phyloP scores from a whole-genome alignment of 2,113 vertebrate genomes.

The Nanger granti region DNA sequence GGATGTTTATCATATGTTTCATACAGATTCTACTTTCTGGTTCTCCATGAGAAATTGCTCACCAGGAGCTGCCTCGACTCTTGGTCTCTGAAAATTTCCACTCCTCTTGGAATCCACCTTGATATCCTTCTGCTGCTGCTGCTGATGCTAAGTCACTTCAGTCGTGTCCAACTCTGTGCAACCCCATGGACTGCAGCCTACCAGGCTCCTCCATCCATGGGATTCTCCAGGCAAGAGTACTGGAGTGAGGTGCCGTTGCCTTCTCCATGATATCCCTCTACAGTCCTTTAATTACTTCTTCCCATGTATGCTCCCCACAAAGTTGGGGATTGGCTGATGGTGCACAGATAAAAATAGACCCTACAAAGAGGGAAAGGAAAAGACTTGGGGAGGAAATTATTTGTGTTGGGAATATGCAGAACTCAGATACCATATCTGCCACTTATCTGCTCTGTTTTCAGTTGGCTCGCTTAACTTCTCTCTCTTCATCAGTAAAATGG shows the following conservation, averaged over 20 bases:
- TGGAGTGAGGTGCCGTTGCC: too few species aligned
- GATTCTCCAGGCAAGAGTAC: too few species aligned
- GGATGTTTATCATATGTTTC: neutral
- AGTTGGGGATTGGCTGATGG: neutral
- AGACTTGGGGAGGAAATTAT: accelerated
- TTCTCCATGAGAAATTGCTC: neutral
- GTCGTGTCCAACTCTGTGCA: too few species aligned
- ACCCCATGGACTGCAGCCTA: too few species aligned
- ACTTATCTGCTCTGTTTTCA: neutral
- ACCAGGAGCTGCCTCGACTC: neutral
- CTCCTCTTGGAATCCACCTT: neutral
- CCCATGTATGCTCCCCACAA: neutral
- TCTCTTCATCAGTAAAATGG: neutral
- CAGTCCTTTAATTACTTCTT: neutral
- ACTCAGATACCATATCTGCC: neutral
- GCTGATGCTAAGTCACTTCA: too few species aligned
- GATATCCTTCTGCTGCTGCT: neutral
- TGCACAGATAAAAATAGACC: neutral
- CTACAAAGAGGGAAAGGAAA: neutral
- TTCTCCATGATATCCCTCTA: neutral
- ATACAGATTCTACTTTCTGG: neutral
- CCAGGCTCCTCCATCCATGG: too few species aligned
- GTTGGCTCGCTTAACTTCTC: neutral
- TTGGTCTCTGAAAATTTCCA: neutral
- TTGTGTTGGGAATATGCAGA: neutral